Conservation (phyloP, 2,797 vertebrate species). For the Pipistrellus kuhlii region DNA sequence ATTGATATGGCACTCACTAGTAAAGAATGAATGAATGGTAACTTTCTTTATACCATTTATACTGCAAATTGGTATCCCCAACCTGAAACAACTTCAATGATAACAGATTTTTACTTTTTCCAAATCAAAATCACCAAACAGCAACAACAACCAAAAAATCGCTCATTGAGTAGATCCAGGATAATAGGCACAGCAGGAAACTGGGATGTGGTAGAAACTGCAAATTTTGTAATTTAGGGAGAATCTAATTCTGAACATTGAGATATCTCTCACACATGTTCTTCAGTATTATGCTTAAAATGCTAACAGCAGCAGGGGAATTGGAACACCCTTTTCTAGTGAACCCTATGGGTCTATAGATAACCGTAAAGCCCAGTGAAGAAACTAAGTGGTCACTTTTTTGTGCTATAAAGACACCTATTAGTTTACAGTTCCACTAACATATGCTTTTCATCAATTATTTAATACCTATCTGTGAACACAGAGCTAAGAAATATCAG, state of each 20-base stretch:
- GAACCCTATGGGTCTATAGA: neutral
- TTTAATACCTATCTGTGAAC: neutral
- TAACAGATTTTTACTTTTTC: neutral
- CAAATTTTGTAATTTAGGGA: neutral
- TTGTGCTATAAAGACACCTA: neutral
- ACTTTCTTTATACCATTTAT: conserved; percentile 1
- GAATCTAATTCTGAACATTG: neutral
- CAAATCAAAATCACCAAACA: neutral
- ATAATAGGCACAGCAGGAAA: neutral
- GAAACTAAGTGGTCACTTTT: neutral
- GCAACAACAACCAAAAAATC: neutral
- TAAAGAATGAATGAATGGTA: neutral
- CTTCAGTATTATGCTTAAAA: neutral
- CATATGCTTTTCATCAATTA: neutral
- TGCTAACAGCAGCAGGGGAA: neutral
- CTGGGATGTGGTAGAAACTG: neutral
- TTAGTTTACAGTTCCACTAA: neutral
- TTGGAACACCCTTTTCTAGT: neutral
- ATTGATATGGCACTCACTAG: neutral
- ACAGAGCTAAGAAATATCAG: neutral
- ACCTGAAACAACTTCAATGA: neutral
- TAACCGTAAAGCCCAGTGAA: neutral
- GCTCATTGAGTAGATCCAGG: neutral
- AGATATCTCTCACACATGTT: neutral
- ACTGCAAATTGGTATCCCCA: neutral